phyloP scores from a whole-genome alignment of 2,888 invertebrate genomes.

The Melieria crassipennis region DNA sequence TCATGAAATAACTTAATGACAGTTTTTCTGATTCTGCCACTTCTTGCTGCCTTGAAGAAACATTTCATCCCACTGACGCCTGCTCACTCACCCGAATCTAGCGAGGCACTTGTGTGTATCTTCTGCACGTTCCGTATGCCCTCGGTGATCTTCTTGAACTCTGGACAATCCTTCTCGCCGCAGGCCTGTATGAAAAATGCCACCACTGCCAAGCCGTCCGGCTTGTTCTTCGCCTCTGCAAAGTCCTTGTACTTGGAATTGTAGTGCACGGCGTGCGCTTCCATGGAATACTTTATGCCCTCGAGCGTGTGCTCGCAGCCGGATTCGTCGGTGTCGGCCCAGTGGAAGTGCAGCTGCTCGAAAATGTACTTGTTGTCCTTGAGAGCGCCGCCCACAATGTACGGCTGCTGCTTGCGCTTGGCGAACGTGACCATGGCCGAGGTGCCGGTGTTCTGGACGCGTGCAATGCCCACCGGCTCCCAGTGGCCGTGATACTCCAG shows the following conservation, averaged over 20 bases:
- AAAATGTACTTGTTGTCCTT: conserved; percentile 74
- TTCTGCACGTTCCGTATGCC: conserved; percentile 66
- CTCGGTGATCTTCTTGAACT: conserved; percentile 71
- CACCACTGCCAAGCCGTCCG: conserved; percentile 77
- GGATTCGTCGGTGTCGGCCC: conserved; percentile 78
- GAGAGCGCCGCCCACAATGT: conserved; percentile 73
- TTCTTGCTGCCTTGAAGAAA: too few relatives aligned
- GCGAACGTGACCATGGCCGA: conserved; percentile 73
- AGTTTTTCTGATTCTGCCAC: neutral
- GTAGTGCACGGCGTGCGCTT: conserved; percentile 83
- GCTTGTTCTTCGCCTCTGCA: conserved; percentile 73
- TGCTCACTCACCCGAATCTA: conserved; percentile 60
- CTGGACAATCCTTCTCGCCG: conserved; percentile 70
- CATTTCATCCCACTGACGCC: neutral
- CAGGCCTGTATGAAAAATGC: conserved; percentile 74
- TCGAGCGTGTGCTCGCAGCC: conserved; percentile 85
- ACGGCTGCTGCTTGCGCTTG: conserved; percentile 69
- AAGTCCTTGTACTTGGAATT: conserved; percentile 75
- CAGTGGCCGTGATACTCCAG: conserved; percentile 66
- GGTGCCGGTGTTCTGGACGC: conserved; percentile 64
- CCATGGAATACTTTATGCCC: conserved; percentile 78
- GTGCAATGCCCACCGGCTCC: conserved; percentile 65
- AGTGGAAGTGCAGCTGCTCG: conserved; percentile 84
- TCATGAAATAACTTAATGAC: conserved; percentile 33
- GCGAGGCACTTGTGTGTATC: conserved; percentile 61